Evolutionary conservation across 2,888 invertebrate species (phyloP).

Genomic region (Pardosa pseudoannulata): DNA sequence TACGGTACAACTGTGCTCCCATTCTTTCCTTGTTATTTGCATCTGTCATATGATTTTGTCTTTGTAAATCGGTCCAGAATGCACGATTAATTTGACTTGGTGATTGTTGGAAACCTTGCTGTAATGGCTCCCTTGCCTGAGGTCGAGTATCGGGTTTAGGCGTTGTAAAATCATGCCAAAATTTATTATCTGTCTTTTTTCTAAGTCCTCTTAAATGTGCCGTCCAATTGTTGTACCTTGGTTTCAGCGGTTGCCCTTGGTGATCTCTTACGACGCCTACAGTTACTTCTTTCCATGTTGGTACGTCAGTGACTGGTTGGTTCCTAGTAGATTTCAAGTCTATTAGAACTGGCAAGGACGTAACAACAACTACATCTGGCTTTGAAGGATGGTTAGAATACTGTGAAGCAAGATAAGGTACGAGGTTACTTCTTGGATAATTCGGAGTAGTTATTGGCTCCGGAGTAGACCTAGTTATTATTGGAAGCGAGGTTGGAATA

Average conservation of each 20-base stretch:
- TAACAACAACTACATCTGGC: conserved; percentile 57
- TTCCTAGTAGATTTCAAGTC: conserved; percentile 43
- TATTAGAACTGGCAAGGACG: conserved; percentile 58
- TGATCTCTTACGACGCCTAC: conserved; percentile 66
- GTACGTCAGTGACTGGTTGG: conserved; percentile 45
- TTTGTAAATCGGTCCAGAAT: conserved; percentile 52
- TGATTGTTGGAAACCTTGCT: conserved; percentile 44
- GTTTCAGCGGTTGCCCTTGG: conserved; percentile 64
- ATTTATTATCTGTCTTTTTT: conserved; percentile 40
- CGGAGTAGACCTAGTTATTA: not conserved
- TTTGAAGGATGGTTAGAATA: conserved; percentile 35
- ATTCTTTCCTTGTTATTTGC: conserved; percentile 3
- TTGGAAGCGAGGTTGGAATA: not conserved
- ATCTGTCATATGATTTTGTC: conserved; percentile 20
- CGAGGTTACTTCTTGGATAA: conserved; percentile 8
- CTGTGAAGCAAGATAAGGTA: conserved; percentile 46
- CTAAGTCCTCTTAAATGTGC: conserved; percentile 60
- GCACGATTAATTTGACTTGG: conserved; percentile 56
- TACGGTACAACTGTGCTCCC: conserved; percentile 19
- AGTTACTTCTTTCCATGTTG: conserved; percentile 64
- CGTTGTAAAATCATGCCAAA: conserved; percentile 60
- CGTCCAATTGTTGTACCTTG: conserved; percentile 67
- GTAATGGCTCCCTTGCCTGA: conserved; percentile 1
- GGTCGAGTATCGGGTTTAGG: conserved; percentile 29
- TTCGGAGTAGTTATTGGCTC: conserved; percentile 18